Evolutionary conservation across 2,888 invertebrate genomes (phyloP), one percentile per base, ranked within the genome.

Genomic region (Resseliella maxima): DNA sequence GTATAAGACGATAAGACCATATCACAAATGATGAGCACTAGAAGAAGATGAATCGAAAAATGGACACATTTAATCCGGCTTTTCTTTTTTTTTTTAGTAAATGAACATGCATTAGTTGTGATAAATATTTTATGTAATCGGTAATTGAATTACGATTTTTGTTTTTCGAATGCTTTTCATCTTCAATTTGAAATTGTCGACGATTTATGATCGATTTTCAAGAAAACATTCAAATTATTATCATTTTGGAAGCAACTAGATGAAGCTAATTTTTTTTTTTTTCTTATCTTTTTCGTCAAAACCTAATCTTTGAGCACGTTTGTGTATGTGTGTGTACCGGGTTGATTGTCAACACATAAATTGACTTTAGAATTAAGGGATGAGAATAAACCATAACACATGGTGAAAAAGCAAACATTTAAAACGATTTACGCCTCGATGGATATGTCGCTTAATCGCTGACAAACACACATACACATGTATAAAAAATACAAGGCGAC

Each of bases 351-450:
- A 35, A 72, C 72, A 72, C 72, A 72, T 27, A 72, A 72, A 72
- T 72, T 18, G 72, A 12, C 72, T 35, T 72, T 31, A 15, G 72
- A 72, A 72, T 31, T 15, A 72, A 72, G 2, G 31, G 72, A 72
- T 72, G 72, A 72, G 72, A 72, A 12, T 72, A 72, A 72, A 72
- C 72, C 72, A 15, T 31, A 31, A 35, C 31, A 72, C 72, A 72
- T 72, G 72, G 31, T 35, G 31, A 31, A 72, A 72, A 15, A 50
- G 50, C 18, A 21, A 50, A 50, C 50, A 50, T 6, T 72, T 5
- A 12, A 27, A 59, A 12, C 31, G 72, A 27, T 72, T 72, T 72
- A 31, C 72, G 72, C 31, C 31, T 72, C 72, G 27, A 31, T 72
- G 72, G 15, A 31, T 35, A 31, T 72, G 72, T 72, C 31, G 72